Evolutionary conservation across 2,888 invertebrate species (phyloP).

Genomic region (Eilema depressum): DNA sequence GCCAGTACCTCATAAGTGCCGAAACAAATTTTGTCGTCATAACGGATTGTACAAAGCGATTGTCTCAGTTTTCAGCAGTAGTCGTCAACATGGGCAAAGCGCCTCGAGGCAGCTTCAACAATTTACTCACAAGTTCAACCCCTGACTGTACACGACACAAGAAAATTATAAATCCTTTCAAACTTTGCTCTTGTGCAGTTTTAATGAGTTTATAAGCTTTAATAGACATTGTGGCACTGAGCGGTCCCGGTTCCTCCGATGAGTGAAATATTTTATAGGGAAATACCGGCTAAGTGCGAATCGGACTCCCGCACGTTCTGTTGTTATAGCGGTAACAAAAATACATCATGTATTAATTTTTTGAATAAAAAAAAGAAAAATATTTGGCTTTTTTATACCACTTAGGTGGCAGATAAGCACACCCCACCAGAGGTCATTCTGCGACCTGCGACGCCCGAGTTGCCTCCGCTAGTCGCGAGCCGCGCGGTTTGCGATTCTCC

Average conservation of each 20-base stretch:
- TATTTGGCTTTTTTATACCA: no score
- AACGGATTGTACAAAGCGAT: not conserved
- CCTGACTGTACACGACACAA: not conserved
- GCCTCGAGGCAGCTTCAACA: not conserved
- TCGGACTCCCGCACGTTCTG: no score
- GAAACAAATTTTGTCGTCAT: not conserved
- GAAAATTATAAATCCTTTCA: constrained; percentile 5
- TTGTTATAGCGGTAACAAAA: no score
- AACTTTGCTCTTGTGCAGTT: constrained; percentile 4
- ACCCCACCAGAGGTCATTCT: no score
- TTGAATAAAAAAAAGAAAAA: no score
- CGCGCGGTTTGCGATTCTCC: no score
- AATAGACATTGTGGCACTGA: constrained; percentile 2
- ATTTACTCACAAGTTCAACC: constrained; percentile 1
- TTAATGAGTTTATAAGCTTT: not conserved
- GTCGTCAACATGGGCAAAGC: not conserved
- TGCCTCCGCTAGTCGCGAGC: no score
- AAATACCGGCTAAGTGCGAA: not conserved
- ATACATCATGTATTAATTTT: no score
- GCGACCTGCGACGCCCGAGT: no score
- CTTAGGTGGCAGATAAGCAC: no score
- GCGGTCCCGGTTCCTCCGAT: not conserved
- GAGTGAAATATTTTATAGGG: not conserved
- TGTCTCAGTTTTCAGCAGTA: not conserved
- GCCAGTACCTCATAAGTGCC: no score